Percentiles rank a stretch among this genome's conserved stretches.
Conservation (phyloP, 2,888 invertebrate genomes). For the Criorhina ranunculi region DNA sequence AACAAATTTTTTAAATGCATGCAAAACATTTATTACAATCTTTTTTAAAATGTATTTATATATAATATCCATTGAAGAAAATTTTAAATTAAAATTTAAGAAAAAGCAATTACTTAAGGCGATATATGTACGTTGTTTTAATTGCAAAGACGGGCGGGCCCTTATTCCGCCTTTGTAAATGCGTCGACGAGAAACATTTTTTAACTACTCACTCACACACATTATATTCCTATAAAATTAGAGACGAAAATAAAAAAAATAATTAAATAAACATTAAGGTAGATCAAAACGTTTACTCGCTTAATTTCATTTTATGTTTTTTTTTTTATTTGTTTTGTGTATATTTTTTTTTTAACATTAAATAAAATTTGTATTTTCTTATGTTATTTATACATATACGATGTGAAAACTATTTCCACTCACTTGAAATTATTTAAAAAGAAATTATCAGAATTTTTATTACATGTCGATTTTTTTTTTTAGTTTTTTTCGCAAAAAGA, state of each 20-base stretch:
- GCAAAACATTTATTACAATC: constrained; percentile 19
- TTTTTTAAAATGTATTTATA: constrained; percentile 45
- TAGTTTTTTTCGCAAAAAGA: constrained; percentile 38
- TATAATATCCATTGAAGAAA: constrained; percentile 31
- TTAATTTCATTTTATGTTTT: constrained; percentile 34
- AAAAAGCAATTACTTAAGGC: constrained; percentile 34
- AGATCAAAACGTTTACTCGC: constrained; percentile 65
- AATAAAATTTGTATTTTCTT: constrained; percentile 38
- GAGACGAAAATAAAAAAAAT: constrained; percentile 60
- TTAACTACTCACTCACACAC: constrained; percentile 70
- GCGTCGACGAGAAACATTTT: constrained; percentile 59
- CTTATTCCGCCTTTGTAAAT: constrained; percentile 19
- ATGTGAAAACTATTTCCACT: constrained; percentile 49
- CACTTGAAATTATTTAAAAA: constrained; percentile 59
- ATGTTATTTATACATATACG: constrained; percentile 58
- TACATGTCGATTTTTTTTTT: constrained; percentile 42
- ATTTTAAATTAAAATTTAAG: constrained; percentile 51
- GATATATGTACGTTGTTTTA: constrained; percentile 50
- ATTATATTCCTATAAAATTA: constrained; percentile 78
- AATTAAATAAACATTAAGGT: constrained; percentile 69
- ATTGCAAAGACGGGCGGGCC: constrained; percentile 28
- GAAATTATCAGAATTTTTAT: constrained; percentile 49
- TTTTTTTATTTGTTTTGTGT: constrained; percentile 47
- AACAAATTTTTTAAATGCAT: constrained; percentile 44
- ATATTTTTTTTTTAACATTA: constrained; percentile 43